These are phyloP conservation scores for Petrocephalus microphthalmus DNA, from an alignment of 2,113 vertebrate genomes.

Conservation along the genomic window DNA sequence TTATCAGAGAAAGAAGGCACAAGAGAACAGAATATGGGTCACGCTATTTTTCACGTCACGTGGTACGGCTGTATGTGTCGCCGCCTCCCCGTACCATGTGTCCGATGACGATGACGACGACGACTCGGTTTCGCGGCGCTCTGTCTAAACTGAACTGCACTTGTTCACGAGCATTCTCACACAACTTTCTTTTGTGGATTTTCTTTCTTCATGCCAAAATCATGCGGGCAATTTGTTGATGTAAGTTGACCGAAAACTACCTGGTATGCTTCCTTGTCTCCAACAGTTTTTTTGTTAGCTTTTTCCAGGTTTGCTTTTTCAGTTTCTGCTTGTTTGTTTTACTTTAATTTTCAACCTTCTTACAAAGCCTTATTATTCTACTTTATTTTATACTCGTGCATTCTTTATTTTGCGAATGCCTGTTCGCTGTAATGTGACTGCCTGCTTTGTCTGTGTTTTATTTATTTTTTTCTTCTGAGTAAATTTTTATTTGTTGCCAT, in stretches of 20 bases:
- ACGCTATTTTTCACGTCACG: conserved; percentile 97
- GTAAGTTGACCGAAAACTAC: conserved; percentile 87
- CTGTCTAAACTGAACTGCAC: conserved; percentile 61
- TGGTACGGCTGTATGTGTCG: conserved; percentile 99
- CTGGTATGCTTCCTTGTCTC: conserved; percentile 61
- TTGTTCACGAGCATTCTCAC: conserved; percentile 94
- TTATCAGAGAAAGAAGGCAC: conserved; percentile 63
- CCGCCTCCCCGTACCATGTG: conserved; percentile 91
- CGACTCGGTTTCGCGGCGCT: conserved; percentile 79
- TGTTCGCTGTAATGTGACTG: conserved; percentile 39
- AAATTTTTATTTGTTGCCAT: conserved; percentile 12
- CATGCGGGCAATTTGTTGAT: conserved; percentile 99
- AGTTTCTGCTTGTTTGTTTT: conserved; percentile 29
- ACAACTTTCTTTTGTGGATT: conserved; percentile 99
- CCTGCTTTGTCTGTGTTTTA: conserved; percentile 22
- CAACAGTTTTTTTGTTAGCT: conserved; percentile 41
- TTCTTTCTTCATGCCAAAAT: conserved; percentile 99
- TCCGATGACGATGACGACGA: conserved; percentile 62
- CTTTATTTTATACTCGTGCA: conserved; percentile 36
- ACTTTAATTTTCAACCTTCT: not conserved
- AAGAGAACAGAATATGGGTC: conserved; percentile 74
- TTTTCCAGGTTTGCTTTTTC: conserved; percentile 38
- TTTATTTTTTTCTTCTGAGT: conserved; percentile 17
- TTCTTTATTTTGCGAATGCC: conserved; percentile 44
- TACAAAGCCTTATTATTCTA: conserved; percentile 45